Evolutionary conservation across 1,140 invertebrate genomes (phyloP), one percentile per base, ranked within the genome.

Genomic region (Pentalonia nigronervosa): DNA sequence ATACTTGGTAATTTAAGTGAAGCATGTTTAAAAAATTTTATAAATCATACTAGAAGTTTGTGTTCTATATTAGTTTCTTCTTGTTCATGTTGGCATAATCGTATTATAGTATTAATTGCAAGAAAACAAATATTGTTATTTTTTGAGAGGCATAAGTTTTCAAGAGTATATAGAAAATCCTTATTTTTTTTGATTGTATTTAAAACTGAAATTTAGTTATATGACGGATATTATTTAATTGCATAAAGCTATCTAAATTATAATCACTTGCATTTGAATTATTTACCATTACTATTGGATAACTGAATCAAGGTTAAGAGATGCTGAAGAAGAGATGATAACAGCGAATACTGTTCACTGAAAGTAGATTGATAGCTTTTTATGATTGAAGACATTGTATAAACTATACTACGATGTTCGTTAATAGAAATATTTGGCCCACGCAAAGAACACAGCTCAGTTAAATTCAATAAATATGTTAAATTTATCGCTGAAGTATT

Each of bases 341-440:
- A 14, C 20, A 93, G 48, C 41, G 21, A 84, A 41, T 86, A 41
- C 14, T 86, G 91, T 93, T 93, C 81, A 41, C 50, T 41, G 20
- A n/a, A 84, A 84, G n/a, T 93, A 41, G 34, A 53, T 86, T 93
- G 30, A 93, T 53, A 45, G 41, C 23, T 53, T 84, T 93, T 93
- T 84, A 93, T 86, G 30, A 93, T 84, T 81, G 81, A 93, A 48
- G 76, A 93, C 47, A 93, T 86, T 30, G 91, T 93, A 56, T 84
- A 93, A 84, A 50, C 48, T 30, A 83, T 56, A 93, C 53, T 86
- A 30, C 91, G 81, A n/a, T 93, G 91, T 84, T 81, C 91, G 41
- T 93, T 93, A 20, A 90, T 90, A 7, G 14, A 67, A 86, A 93
- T 50, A 50, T 93, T 50, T 7, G 45, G 3, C 41, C 76, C 91